Base-by-base conservation (phyloP, 2,113 vertebrate genomes). In the Gymnobelideus leadbeateri region DNA sequence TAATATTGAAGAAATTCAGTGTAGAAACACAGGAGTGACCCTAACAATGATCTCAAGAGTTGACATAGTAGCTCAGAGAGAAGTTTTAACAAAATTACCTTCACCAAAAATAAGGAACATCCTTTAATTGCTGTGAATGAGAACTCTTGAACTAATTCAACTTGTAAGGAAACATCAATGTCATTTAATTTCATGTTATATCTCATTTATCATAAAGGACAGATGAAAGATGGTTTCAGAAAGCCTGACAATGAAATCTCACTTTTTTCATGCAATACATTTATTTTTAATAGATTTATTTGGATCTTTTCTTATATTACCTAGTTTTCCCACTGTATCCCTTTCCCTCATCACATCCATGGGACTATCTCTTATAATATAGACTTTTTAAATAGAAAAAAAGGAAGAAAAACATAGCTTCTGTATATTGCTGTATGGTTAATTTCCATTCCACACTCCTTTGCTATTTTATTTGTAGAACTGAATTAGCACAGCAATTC, bases 121-220 rank as follows among this genome's bases (percentile, higher is more conserved):
- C 57, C 3, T 68, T 26, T 28, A 57, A 68, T 46, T 92, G 55
- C 31, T 93, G 43, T 50, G 28, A 57, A 52, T 91, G 51, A 92
- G 92, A 90, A 93, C 91, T 93, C 50, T 61, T 50, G 19, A 7
- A 7, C n/a, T 54, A 91, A 8, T 43, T 11, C 19, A 77, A 61
- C 47, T 55, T 25, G 26, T 51, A 53, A 51, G 24, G 55, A 51
- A 61, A 6, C 1, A 8, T 55, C 47, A 49, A 19, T 47, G 9
- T 28, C 77, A 46, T n/a, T 92, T 95, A 14, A 94, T 96, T 94
- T 96, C 94, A 92, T 50, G 37, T 93, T 89, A 37, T 89, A 47
- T 43, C 26, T 91, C 47, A 84, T 95, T 97, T 84, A 90, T 96
- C 54, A 95, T 92, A n/a, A 57, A 84, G 2, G 50, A 50, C 52